A percentile compares a stretch with the other conserved stretches of the same genome.
Evolutionary conservation across 2,888 invertebrate species (phyloP).

Genomic region (Cryptosula pallasiana): DNA sequence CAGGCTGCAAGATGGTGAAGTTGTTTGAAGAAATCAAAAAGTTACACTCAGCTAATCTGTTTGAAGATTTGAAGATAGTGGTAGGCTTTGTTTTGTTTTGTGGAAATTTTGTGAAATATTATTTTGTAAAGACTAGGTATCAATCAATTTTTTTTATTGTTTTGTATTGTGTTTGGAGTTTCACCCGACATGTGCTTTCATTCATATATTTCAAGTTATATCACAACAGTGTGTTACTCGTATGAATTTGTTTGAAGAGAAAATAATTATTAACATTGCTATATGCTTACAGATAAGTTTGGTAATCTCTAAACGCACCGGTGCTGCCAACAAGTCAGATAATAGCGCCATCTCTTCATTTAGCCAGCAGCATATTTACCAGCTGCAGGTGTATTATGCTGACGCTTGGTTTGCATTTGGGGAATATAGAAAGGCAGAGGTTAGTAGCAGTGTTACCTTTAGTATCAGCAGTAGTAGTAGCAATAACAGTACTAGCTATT

Average conservation of each 20-base stretch:
- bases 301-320: conserved; percentile 58
- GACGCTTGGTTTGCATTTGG: conserved; percentile 65
- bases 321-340: neutral
- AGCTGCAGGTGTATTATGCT: conserved; percentile 65
- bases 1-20: conserved; percentile 25
- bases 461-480: neutral
- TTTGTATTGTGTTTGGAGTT: neutral
- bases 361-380: conserved; percentile 63
- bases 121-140: conserved; percentile 2
- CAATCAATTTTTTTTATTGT: neutral
- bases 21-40: conserved; percentile 63
- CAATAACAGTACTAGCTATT: too few relatives aligned
- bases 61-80: conserved; percentile 66
- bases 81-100: conserved; percentile 55
- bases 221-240: too few relatives aligned
- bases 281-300: conserved; percentile 61
- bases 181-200: too few relatives aligned
- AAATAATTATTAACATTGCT: neutral
- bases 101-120: conserved; percentile 12
- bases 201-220: too few relatives aligned
- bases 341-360: conserved; percentile 55
- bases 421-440: conserved; percentile 66
- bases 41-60: conserved; percentile 66
- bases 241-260: too few relatives aligned
- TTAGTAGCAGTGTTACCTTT: conserved; percentile 32